phyloP scores from a whole-genome alignment of 2,797 vertebrate genomes.

The Syngnathus rostellatus region DNA sequence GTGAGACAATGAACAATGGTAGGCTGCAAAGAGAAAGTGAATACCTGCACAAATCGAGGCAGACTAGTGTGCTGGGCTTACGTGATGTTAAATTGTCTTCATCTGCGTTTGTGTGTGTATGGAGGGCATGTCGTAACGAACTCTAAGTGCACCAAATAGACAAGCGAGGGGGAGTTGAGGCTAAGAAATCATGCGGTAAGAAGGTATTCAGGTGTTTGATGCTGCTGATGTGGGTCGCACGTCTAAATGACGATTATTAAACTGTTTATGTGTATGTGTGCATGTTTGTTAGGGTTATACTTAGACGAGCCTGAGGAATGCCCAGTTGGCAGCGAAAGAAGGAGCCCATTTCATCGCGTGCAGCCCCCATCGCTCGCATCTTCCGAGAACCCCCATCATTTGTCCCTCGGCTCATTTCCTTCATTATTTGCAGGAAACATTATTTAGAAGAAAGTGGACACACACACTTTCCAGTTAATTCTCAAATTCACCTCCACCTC shows the following conservation, averaged over 20 bases:
- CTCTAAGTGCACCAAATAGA: conserved; percentile 33
- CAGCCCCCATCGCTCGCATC: conserved; percentile 34
- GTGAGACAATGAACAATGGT: background rate
- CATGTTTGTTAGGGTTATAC: conserved; percentile 53
- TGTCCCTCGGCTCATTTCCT: conserved; percentile 26
- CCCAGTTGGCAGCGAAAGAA: conserved; percentile 46
- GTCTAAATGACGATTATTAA: conserved; percentile 39
- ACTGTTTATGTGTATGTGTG: conserved; percentile 22
- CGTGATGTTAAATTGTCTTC: conserved; percentile 37
- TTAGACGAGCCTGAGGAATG: conserved; percentile 72
- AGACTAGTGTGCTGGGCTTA: background rate
- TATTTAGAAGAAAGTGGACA: conserved; percentile 28
- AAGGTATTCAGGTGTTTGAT: conserved; percentile 60
- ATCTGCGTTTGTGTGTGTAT: conserved; percentile 14
- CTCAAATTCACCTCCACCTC: conserved; percentile 13
- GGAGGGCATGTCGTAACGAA: background rate
- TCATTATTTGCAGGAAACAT: conserved; percentile 34
- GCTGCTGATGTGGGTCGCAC: conserved; percentile 28
- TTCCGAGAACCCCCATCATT: conserved; percentile 16
- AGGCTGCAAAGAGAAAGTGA: background rate
- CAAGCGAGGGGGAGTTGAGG: conserved; percentile 23
- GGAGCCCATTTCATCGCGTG: conserved; percentile 62
- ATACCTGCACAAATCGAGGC: background rate
- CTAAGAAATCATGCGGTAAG: conserved; percentile 34
- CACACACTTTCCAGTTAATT: conserved; percentile 34